These are phyloP conservation scores for Helarctos malayanus DNA, from an alignment of 2,797 vertebrate genomes.

Conservation along the genomic window DNA sequence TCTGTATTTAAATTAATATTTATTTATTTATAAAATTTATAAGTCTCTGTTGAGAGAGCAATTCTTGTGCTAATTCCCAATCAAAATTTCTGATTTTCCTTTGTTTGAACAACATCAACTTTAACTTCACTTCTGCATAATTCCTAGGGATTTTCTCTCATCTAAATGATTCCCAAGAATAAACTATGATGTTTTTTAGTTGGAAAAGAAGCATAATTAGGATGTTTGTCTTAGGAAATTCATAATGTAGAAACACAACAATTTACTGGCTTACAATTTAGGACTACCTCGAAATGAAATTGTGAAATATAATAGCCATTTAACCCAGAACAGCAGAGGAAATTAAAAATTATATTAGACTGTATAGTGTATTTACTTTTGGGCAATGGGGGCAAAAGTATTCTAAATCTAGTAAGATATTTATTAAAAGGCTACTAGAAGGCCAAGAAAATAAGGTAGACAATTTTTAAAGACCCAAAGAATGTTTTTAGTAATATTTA, in stretches of 20 bases:
- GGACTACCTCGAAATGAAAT: slow-evolving; percentile 85
- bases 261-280: slow-evolving; percentile 87
- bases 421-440: slow-evolving; percentile 24
- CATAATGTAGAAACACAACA: slow-evolving; percentile 85
- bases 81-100: slow-evolving; percentile 80
- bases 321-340: slow-evolving; percentile 78
- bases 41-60: slow-evolving; percentile 69
- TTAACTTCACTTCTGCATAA: slow-evolving; percentile 75
- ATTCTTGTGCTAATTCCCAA: slow-evolving; percentile 76
- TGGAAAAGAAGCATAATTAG: slow-evolving; percentile 87
- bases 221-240: slow-evolving; percentile 88
- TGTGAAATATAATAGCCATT: slow-evolving; percentile 79
- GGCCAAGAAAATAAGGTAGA: not conserved
- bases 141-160: slow-evolving; percentile 86
- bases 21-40: slow-evolving; percentile 35
- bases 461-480: not conserved
- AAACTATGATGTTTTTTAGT: slow-evolving; percentile 80
- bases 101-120: slow-evolving; percentile 82
- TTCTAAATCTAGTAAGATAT: slow-evolving; percentile 27
- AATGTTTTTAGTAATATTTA: not conserved
- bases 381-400: not conserved
- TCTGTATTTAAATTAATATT: slow-evolving; percentile 60
- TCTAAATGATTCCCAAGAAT: slow-evolving; percentile 86
- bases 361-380: slow-evolving; percentile 7
- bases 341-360: slow-evolving; percentile 77